Percentiles rank a stretch among this genome's conserved stretches.
Conservation (phyloP, 1,140 invertebrate genomes). For the Lordiphosa stackelbergi region DNA sequence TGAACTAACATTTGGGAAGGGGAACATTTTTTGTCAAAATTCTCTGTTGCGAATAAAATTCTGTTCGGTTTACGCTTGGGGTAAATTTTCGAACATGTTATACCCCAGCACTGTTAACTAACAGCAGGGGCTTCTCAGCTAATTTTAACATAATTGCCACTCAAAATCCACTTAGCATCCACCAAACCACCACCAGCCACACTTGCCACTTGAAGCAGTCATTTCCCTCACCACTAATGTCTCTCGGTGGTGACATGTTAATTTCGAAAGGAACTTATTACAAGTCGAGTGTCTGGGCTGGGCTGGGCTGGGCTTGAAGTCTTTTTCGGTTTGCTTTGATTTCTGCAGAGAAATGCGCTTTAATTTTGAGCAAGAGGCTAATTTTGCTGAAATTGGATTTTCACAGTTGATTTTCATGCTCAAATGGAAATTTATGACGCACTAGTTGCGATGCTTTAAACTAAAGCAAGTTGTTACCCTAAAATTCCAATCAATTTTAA, state of each 20-base stretch:
- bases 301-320: neutral
- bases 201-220: slow-evolving; percentile 1
- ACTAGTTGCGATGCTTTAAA: slow-evolving; percentile 19
- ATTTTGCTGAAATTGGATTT: slow-evolving; percentile 63
- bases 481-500: slow-evolving; percentile 61
- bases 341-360: slow-evolving; percentile 43
- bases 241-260: slow-evolving; percentile 70
- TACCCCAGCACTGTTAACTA: neutral
- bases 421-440: slow-evolving; percentile 9
- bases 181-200: slow-evolving; percentile 4
- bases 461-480: neutral
- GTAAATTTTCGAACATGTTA: slow-evolving; percentile 10
- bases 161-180: slow-evolving; percentile 13
- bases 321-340: slow-evolving; percentile 45
- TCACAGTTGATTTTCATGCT: slow-evolving; percentile 1
- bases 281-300: slow-evolving; percentile 28
- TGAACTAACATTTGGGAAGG: slow-evolving; percentile 1
- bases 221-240: slow-evolving; percentile 53
- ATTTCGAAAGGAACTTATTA: slow-evolving; percentile 66
- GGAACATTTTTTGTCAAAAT: too few species aligned
- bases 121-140: slow-evolving; percentile 11
- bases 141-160: neutral
- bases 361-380: slow-evolving; percentile 59
- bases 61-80: neutral
- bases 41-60: neutral